Conservation (phyloP, 2,888 invertebrate species). For the Zaprionus lineosus region DNA sequence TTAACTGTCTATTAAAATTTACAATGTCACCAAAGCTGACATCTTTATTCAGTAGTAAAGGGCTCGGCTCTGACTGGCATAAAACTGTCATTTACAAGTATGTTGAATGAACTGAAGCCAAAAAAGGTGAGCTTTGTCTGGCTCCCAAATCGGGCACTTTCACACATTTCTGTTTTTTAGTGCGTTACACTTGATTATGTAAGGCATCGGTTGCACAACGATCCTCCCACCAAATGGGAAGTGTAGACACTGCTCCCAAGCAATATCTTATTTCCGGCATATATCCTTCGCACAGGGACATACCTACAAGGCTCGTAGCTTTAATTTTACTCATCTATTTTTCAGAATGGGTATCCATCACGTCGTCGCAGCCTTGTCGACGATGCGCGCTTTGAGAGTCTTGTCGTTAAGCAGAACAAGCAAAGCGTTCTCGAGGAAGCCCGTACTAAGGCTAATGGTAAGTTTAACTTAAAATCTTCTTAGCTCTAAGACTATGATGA, state of each 20-base stretch:
- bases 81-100: neutral
- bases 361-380: constrained; percentile 97
- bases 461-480: constrained; percentile 81
- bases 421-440: constrained; percentile 96
- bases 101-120: neutral
- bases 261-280: constrained; percentile 58
- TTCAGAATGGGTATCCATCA: constrained; percentile 98
- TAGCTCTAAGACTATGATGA: no score
- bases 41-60: neutral
- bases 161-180: neutral
- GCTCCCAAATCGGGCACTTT: constrained; percentile 1
- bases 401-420: constrained; percentile 97
- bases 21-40: constrained; percentile 2
- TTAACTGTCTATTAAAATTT: neutral
- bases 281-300: constrained; percentile 46
- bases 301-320: constrained; percentile 14
- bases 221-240: constrained; percentile 1
- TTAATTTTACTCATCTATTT: constrained; percentile 1
- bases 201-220: constrained; percentile 23
- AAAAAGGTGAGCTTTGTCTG: constrained; percentile 16
- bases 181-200: constrained; percentile 3
- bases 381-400: constrained; percentile 98
- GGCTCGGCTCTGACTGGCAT: neutral
- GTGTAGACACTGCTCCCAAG: neutral
- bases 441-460: constrained; percentile 93